Evolutionary conservation across 2,113 vertebrate genomes (phyloP).

Genomic region (Apus apus): DNA sequence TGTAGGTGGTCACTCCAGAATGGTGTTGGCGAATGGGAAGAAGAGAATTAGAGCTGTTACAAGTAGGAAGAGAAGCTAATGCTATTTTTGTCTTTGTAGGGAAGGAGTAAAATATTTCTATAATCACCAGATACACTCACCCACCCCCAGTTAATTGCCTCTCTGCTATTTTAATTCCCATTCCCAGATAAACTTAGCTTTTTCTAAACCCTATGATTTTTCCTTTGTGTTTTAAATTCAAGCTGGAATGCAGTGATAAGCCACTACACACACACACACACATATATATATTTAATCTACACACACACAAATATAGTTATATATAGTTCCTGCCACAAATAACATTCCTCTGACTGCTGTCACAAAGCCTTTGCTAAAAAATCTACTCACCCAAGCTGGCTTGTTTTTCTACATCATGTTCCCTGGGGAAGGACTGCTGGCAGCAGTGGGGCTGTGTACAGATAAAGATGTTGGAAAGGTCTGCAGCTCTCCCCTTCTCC

Average conservation of each 20-base stretch:
- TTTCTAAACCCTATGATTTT: constrained; percentile 60
- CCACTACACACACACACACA: not conserved
- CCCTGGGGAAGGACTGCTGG: not conserved
- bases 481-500: not conserved
- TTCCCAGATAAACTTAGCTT: constrained; percentile 45
- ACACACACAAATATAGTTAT: constrained; percentile 46
- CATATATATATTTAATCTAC: constrained; percentile 20
- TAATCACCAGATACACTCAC: not conserved
- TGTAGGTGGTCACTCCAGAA: not conserved
- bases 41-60: not conserved
- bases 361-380: constrained; percentile 31
- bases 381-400: not conserved
- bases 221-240: constrained; percentile 34
- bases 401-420: not conserved
- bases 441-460: not conserved
- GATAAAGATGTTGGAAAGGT: not conserved
- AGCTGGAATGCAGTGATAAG: constrained; percentile 67
- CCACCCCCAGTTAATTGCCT: constrained; percentile 17
- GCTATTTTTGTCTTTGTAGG: not conserved
- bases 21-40: not conserved
- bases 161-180: constrained; percentile 40
- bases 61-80: not conserved
- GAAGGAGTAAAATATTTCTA: constrained; percentile 27
- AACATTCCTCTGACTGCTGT: constrained; percentile 30
- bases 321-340: constrained; percentile 47